Base-by-base conservation (phyloP, 1,140 invertebrate species). In the Charaxes varanes region DNA sequence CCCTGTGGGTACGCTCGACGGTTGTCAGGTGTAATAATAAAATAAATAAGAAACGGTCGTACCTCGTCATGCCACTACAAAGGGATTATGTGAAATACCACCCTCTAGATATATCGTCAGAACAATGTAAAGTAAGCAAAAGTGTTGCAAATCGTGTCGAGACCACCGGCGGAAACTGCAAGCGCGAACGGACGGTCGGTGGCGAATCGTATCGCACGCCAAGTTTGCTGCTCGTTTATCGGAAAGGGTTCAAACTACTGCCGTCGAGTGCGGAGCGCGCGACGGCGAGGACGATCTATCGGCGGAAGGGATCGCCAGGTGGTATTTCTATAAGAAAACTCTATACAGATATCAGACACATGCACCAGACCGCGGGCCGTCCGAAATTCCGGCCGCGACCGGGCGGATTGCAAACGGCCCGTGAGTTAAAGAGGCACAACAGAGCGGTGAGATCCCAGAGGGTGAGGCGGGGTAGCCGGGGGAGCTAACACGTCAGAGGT, bases 41-140 rank as follows among this genome's bases (percentile, higher is more conserved):
- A 58, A 13, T 51, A 55, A 62, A 51, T 41, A 62, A 33, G 53
- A 53, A 53, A 53, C 44, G 50, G 28, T 49, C 52, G 46, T 26
- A 62, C 60, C 60, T 62, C 46, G 53, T 56, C 72, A 77, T 77
- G 72, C 71, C 68, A 74, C 74, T 77, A 79, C 74, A 54, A 53
- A 58, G 69, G 65, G 58, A 62, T 55, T 53, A 44, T 45, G 53
- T 43, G 76, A 77, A 77, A 77, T 77, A 80, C 76, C 76, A 80
- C 76, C 74, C 69, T 64, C 62, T 41, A 53, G 46, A 53, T 53
- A 53, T 40, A 32, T 16, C 32, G 46, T 37, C 41, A 27, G 21
- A 31, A 14, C 23, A 12, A 12, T 12, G 10, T 12, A 26, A 5
- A 12, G 23, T 10, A 11, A 8, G 21, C 21, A 23, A 7, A 8